phyloP scores from a whole-genome alignment of 2,797 vertebrate species.

The Chloroceryle amazona region DNA sequence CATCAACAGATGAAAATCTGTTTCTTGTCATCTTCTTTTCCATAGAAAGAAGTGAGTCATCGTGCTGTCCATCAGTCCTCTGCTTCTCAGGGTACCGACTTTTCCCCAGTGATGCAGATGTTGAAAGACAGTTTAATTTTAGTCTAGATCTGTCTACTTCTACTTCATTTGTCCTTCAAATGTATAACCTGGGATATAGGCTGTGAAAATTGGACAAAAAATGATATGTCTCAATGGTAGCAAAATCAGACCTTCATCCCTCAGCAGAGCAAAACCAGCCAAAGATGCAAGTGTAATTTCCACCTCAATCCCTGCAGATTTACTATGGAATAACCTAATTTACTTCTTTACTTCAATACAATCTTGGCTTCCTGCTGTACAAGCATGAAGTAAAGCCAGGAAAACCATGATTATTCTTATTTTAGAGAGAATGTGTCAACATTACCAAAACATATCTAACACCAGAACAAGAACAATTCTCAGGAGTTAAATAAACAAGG shows the following conservation, averaged over 20 bases:
- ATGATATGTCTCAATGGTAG: slow-evolving; percentile 10
- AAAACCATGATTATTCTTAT: slow-evolving; percentile 55
- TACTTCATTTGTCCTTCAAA: slow-evolving; percentile 69
- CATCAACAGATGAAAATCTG: slow-evolving; percentile 79
- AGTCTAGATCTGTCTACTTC: slow-evolving; percentile 38
- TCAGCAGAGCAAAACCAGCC: slow-evolving; percentile 16
- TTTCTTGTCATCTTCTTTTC: slow-evolving; percentile 82
- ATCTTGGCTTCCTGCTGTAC: slow-evolving; percentile 36
- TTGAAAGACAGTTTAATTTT: slow-evolving; percentile 78
- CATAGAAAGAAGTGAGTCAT: slow-evolving; percentile 67
- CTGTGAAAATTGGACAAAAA: slow-evolving; percentile 53
- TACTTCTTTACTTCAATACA: slow-evolving; percentile 41
- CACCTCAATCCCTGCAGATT: slow-evolving; percentile 36
- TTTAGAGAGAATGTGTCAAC: slow-evolving; percentile 27
- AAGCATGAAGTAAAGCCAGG: slow-evolving; percentile 55
- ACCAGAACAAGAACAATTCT: slow-evolving; percentile 7
- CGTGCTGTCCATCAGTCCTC: slow-evolving; percentile 69
- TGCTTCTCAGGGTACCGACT: slow-evolving; percentile 48
- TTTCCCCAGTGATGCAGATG: slow-evolving; percentile 72
- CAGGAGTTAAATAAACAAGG: slow-evolving; percentile 54
- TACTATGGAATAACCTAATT: slow-evolving; percentile 47
- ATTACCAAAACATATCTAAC: slow-evolving; percentile 19
- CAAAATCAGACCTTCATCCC: slow-evolving; percentile 14
- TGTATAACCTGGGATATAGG: background rate
- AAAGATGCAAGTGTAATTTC: slow-evolving; percentile 58